Percentiles rank a stretch among this genome's conserved stretches.
Conservation (phyloP, 2,888 invertebrate species). For the Ichneumoninae sp. region DNA sequence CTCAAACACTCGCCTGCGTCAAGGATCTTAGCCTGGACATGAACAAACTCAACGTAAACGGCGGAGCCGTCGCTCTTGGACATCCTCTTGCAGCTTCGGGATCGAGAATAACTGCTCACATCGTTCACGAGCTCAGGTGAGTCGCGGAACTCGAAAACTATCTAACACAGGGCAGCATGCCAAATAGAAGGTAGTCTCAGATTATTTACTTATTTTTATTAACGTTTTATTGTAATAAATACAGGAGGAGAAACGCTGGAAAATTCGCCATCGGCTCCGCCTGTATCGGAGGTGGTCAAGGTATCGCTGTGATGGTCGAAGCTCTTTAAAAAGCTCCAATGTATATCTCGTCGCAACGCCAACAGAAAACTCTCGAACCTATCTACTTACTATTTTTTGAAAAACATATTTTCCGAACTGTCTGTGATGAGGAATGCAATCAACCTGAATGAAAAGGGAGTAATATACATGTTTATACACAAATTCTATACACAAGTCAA, state of each 20-base stretch:
- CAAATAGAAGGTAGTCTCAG: neutral
- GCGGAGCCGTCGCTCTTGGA: slow-evolving; percentile 98
- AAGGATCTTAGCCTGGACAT: slow-evolving; percentile 95
- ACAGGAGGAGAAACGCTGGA: slow-evolving; percentile 93
- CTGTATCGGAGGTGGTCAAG: slow-evolving; percentile 99
- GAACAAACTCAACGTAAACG: slow-evolving; percentile 96
- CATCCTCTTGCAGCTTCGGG: slow-evolving; percentile 99
- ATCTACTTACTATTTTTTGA: slow-evolving; percentile 9
- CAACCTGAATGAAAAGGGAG: neutral
- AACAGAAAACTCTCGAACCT: neutral
- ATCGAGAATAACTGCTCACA: slow-evolving; percentile 94
- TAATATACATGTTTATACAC: neutral
- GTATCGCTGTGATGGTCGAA: slow-evolving; percentile 97
- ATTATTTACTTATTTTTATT: neutral
- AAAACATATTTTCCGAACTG: slow-evolving; percentile 31
- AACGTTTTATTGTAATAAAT: neutral
- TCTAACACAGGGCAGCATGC: slow-evolving; percentile 8
- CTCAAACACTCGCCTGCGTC: slow-evolving; percentile 96
- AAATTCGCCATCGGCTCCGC: slow-evolving; percentile 97
- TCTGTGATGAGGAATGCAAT: slow-evolving; percentile 61
- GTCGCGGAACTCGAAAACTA: neutral
- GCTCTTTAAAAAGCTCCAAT: slow-evolving; percentile 85
- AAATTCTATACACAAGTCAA: too few relatives aligned
- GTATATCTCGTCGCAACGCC: slow-evolving; percentile 17
- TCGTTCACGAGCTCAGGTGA: slow-evolving; percentile 96